Conservation (phyloP, 2,888 invertebrate genomes). For the Lissonota sp. region DNA sequence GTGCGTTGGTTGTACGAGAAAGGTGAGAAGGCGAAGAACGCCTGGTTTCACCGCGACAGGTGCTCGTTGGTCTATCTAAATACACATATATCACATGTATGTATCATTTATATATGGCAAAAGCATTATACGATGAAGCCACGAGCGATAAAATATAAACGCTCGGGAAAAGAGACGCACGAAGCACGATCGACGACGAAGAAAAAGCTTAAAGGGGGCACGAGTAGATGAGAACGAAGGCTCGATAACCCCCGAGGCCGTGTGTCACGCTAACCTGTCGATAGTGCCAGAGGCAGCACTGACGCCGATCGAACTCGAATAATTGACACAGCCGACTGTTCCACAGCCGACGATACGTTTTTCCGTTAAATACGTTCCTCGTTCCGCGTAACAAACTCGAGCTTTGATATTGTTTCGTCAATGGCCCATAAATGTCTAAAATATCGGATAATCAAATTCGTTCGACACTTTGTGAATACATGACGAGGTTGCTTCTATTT, state of each 20-base stretch:
- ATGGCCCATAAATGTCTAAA: slow-evolving; percentile 51
- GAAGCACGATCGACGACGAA: slow-evolving; percentile 14
- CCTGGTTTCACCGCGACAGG: slow-evolving; percentile 41
- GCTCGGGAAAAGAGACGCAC: slow-evolving; percentile 39
- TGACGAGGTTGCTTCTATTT: too few species aligned
- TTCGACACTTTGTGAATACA: neutral
- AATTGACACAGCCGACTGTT: slow-evolving; percentile 47
- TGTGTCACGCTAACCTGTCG: slow-evolving; percentile 57
- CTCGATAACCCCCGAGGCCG: slow-evolving; percentile 51
- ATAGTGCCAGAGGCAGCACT: slow-evolving; percentile 53
- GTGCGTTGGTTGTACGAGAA: slow-evolving; percentile 31
- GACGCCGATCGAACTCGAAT: slow-evolving; percentile 62
- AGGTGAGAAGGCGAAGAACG: slow-evolving; percentile 58
- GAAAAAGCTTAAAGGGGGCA: neutral
- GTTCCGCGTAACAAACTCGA: neutral
- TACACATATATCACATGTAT: neutral
- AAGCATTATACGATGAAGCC: slow-evolving; percentile 3
- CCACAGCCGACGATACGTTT: neutral
- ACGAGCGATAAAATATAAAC: slow-evolving; percentile 59
- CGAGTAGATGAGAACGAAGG: slow-evolving; percentile 28
- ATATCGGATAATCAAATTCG: slow-evolving; percentile 9
- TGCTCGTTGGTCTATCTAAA: neutral
- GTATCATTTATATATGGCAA: neutral
- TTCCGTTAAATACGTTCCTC: slow-evolving; percentile 36
- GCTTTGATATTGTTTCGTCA: slow-evolving; percentile 26